A percentile compares a stretch with the other conserved stretches of the same genome.
These are phyloP conservation scores for Tenthredo livida DNA, from an alignment of 2,888 invertebrate species.

Conservation along the genomic window DNA sequence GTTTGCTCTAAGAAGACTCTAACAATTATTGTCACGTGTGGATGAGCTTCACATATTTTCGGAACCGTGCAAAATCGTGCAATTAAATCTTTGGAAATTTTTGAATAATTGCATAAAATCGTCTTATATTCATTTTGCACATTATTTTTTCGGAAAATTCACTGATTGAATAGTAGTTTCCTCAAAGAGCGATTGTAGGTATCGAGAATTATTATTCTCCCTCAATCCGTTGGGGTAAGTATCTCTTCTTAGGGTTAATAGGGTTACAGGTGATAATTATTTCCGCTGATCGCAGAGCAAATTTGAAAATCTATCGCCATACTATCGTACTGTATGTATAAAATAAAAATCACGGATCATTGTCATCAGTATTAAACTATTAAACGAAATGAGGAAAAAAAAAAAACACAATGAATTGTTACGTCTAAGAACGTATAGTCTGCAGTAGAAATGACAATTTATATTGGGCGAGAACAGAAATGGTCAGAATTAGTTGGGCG, in stretches of 20 bases:
- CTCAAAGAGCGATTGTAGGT: neutral
- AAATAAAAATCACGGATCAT: neutral
- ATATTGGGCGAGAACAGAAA: neutral
- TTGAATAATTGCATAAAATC: neutral
- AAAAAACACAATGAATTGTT: neutral
- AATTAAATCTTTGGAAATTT: neutral
- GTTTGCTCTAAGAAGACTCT: slow-evolving; percentile 20
- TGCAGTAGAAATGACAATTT: slow-evolving; percentile 6
- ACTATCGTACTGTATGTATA: neutral
- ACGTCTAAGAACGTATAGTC: neutral
- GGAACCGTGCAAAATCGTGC: neutral
- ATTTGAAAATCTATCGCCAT: slow-evolving; percentile 12
- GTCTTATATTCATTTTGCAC: neutral
- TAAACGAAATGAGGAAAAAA: no score
- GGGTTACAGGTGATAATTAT: neutral
- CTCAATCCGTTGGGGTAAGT: neutral
- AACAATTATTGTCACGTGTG: neutral
- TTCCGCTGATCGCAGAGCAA: slow-evolving; percentile 16
- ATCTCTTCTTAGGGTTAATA: slow-evolving; percentile 2
- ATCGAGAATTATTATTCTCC: neutral
- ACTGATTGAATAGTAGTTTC: neutral
- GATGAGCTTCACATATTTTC: neutral
- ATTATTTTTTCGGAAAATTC: neutral
- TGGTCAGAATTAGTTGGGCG: slow-evolving; percentile 18
- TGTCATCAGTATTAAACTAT: slow-evolving; percentile 29